Evolutionary conservation across 2,113 vertebrate genomes (phyloP).

Genomic region (Callospermophilus lateralis): DNA sequence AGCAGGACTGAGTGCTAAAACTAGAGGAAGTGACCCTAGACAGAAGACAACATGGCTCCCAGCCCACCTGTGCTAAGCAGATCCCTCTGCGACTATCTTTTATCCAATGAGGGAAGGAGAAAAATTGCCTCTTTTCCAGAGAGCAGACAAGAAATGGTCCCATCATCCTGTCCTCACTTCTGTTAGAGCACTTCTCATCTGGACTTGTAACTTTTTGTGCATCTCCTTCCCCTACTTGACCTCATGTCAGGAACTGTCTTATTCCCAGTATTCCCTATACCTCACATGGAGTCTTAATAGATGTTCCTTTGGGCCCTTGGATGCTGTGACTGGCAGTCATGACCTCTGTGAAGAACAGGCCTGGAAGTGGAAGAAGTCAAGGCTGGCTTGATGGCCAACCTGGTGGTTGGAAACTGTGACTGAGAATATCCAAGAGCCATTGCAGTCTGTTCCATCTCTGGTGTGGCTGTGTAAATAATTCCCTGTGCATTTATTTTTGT

Average conservation of each 20-base stretch:
- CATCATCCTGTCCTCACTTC: background rate
- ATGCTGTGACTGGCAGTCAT: background rate
- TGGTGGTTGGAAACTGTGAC: background rate
- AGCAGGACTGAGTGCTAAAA: background rate
- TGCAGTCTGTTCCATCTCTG: background rate
- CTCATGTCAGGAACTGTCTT: accelerated
- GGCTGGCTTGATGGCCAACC: background rate
- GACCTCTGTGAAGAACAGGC: background rate
- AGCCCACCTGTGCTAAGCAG: background rate
- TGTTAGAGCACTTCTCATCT: background rate
- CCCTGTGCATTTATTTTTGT: background rate
- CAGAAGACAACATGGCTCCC: accelerated
- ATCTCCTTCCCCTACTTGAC: background rate
- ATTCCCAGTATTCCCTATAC: background rate
- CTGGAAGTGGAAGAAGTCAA: background rate
- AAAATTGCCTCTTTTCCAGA: background rate
- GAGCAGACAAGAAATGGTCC: background rate
- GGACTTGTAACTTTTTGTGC: too few species aligned
- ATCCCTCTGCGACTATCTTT: accelerated
- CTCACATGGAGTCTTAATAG: background rate
- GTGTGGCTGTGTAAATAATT: background rate
- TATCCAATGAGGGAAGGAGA: background rate
- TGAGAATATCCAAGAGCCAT: background rate
- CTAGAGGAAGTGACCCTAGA: background rate
- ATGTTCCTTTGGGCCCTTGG: background rate